Base-by-base conservation (phyloP, 2,797 vertebrate genomes). In the Lemur catta region DNA sequence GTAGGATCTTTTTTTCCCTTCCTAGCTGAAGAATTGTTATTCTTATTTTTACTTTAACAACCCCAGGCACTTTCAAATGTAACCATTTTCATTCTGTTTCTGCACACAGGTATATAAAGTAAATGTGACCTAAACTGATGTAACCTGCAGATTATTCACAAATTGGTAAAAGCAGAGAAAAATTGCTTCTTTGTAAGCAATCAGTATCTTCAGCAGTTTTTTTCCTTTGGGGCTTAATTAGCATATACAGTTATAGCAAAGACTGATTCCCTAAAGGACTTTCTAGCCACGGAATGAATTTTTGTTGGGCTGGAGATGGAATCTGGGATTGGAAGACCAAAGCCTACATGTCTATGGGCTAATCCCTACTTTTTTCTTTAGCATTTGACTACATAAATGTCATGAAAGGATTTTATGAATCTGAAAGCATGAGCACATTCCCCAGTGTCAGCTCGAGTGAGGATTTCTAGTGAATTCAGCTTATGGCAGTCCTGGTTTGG, bases 331-430 rank as follows among this genome's bases (percentile, higher is more conserved):
- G 97, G 97, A 59, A 90, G 82, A 79, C 48, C 57, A 96, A 96
- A 92, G 43, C 0, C 3, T 84, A 14, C 0, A 0, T 48, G 35
- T 79, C 30, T 2, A 4, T 59, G 71, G 92, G 87, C 43, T 93
- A 50, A 35, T 41, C 17, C 18, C 50, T 5, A 4, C 28, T 6
- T 55, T 88, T 88, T 59, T 48, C 84, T 84, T 96, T 84, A 97
- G 86, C n/a, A 57, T 96, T 87, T 97, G 69, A 55, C 84, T 94
- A 6, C 92, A 80, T 65, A 97, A 98, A 91, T 95, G 96, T 95
- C 74, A 28, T 57, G 84, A 87, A 86, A 67, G 72, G 35, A 15
- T 79, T 95, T 94, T 48, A 24, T 88, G 92, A 98, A 87, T 96
- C 88, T 59, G 52, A 95, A 98, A 89, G 28, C 57, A 28, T 55